Base-by-base conservation (phyloP, 2,113 vertebrate genomes). In the Scortum barcoo region DNA sequence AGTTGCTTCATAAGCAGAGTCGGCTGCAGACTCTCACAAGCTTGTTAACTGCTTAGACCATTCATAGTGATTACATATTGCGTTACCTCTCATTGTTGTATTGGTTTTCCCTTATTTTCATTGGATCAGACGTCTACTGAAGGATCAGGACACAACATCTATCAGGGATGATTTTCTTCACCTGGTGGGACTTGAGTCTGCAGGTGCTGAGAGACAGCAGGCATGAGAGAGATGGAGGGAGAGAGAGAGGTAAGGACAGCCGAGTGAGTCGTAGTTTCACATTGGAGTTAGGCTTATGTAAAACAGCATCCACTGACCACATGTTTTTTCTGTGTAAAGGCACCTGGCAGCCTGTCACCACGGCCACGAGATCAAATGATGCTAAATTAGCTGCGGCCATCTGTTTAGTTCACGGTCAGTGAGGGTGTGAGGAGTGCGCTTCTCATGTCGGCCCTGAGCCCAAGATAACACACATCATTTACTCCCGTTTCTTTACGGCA, bases 1-100 rank as follows among this genome's bases (percentile, higher is more conserved):
- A 33, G 28, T 40, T 33, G 7, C 36, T 17, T 71, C 22, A 17
- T 33, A 6, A 28, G 20, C 14, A 6, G 33, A 36, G 33, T 36
- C 33, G 3, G 3, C 33, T 36, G 6, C 3, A 36, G 33, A 12
- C 16, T 50, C 3, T 28, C 19, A 54, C 56, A 51, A 7, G 22
- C 65, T 30, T 70, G 48, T 13, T 8, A 11, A 48, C 4, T 40
- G 10, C 7, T 36, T 20, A 56, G n/a, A 63, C 16, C 24, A 20
- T 42, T 24, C 19, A 46, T 16, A n/a, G 7, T 14, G 13, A 7
- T 3, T 8, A 4, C 5, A 24, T 61, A 44, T 7, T 28, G 36
- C 2, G 0, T 76, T 65, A 87, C 88, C 75, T 79, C 61, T 82
- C 76, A 86, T 87, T 68, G 30, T 69, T 74, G 67, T 42, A 13